Evolutionary conservation across 2,797 vertebrate genomes (phyloP).

Genomic region (Phrynocephalus forsythii): DNA sequence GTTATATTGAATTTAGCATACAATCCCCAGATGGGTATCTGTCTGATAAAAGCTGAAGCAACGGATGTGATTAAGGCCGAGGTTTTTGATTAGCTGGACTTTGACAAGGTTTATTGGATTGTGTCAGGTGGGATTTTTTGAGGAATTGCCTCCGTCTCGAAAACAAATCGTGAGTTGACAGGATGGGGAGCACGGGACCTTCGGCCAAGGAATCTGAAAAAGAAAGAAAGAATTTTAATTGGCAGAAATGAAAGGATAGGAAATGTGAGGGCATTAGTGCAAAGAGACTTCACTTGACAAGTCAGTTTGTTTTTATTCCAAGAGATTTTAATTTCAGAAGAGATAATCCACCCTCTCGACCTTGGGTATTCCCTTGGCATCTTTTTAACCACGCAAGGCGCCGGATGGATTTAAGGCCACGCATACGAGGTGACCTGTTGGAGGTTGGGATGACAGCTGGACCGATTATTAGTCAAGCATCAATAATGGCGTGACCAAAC

Average conservation of each 20-base stretch:
- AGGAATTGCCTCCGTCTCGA: slow-evolving; percentile 76
- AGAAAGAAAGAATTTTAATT: slow-evolving; percentile 78
- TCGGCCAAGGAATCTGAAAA: slow-evolving; percentile 60
- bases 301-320: slow-evolving; percentile 60
- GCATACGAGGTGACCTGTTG: slow-evolving; percentile 27
- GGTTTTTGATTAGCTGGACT: slow-evolving; percentile 79
- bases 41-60: slow-evolving; percentile 72
- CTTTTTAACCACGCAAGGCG: slow-evolving; percentile 35
- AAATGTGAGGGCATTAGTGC: slow-evolving; percentile 57
- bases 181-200: slow-evolving; percentile 75
- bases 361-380: slow-evolving; percentile 26
- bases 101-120: slow-evolving; percentile 80
- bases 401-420: slow-evolving; percentile 23
- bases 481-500: slow-evolving; percentile 44
- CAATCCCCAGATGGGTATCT: slow-evolving; percentile 67
- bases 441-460: slow-evolving; percentile 13
- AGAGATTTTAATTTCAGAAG: slow-evolving; percentile 51
- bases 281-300: slow-evolving; percentile 26
- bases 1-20: slow-evolving; percentile 64
- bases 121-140: slow-evolving; percentile 73
- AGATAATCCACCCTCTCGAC: background rate
- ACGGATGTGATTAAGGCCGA: slow-evolving; percentile 78
- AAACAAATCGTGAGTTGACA: slow-evolving; percentile 70
- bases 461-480: slow-evolving; percentile 46
- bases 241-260: slow-evolving; percentile 71